Percentiles rank a stretch among this genome's conserved stretches.
These are phyloP conservation scores for Pungitius pungitius DNA, from an alignment of 2,113 vertebrate species.

Conservation along the genomic window DNA sequence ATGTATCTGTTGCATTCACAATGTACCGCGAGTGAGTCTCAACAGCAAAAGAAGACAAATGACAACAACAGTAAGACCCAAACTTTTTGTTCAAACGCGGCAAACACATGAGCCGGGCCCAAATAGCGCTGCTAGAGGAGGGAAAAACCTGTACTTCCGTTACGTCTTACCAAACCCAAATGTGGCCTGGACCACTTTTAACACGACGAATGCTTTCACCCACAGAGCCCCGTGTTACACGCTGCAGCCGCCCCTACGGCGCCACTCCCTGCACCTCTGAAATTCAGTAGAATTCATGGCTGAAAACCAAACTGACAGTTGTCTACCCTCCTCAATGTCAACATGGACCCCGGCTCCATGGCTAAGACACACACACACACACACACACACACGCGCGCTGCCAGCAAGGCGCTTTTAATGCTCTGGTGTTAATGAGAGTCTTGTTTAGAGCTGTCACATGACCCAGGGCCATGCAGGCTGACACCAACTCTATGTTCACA, in stretches of 20 bases:
- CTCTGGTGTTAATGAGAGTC: conserved; percentile 76
- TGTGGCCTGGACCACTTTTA: background rate
- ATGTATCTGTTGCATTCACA: conserved; percentile 16
- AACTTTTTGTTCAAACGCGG: background rate
- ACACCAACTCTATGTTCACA: conserved; percentile 63
- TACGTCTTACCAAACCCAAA: background rate
- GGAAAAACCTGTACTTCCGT: background rate
- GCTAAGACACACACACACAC: conserved; percentile 1
- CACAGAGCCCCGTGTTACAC: no score
- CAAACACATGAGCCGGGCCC: background rate
- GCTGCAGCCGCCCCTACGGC: background rate
- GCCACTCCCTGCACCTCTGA: conserved; percentile 3
- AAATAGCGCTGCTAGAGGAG: background rate
- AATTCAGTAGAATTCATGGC: conserved; percentile 27
- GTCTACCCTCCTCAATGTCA: conserved; percentile 59
- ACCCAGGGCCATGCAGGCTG: conserved; percentile 61
- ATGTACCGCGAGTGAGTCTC: no score
- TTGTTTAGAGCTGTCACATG: conserved; percentile 75
- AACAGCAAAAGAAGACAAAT: background rate
- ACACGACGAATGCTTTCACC: background rate
- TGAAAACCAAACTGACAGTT: conserved; percentile 62
- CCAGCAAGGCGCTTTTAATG: conserved; percentile 61
- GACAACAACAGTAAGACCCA: background rate
- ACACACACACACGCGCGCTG: conserved; percentile 16
- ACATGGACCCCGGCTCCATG: conserved; percentile 15